Evolutionary conservation across 2,888 invertebrate species (phyloP).

Genomic region (Cheilosia vernalis): DNA sequence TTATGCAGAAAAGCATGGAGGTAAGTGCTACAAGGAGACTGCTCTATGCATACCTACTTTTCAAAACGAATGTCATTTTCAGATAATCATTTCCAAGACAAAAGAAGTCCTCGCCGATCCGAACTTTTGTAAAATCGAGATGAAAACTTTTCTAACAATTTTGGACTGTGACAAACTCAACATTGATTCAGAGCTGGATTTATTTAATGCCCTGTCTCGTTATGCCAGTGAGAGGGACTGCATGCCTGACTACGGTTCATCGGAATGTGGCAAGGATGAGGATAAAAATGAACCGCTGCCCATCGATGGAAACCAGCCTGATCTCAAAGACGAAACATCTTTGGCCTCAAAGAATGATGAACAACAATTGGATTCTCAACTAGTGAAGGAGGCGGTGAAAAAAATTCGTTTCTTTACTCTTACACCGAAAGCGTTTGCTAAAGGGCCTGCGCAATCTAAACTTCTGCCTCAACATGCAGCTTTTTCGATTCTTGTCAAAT

Average conservation of each 20-base stretch:
- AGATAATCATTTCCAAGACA: constrained; percentile 91
- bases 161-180: constrained; percentile 90
- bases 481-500: constrained; percentile 92
- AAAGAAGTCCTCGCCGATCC: constrained; percentile 89
- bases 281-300: too few species aligned
- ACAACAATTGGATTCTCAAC: constrained; percentile 77
- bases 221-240: constrained; percentile 86
- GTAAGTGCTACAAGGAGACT: constrained; percentile 81
- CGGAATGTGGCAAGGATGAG: too few species aligned
- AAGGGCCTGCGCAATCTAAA: constrained; percentile 90
- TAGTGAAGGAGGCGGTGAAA: constrained; percentile 87
- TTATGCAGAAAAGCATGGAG: constrained; percentile 92
- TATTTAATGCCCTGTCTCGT: constrained; percentile 89
- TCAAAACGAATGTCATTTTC: constrained; percentile 75
- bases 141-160: constrained; percentile 89
- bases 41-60: not conserved
- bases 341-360: constrained; percentile 64
- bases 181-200: constrained; percentile 89
- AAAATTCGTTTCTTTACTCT: constrained; percentile 92
- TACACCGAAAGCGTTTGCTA: constrained; percentile 92
- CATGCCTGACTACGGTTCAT: constrained; percentile 75
- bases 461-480: constrained; percentile 90
- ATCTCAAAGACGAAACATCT: constrained; percentile 55
- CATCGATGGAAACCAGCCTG: constrained; percentile 18
- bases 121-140: constrained; percentile 91